These are phyloP conservation scores for Typhlichthys subterraneus DNA, from an alignment of 2,797 vertebrate genomes.

Conservation along the genomic window DNA sequence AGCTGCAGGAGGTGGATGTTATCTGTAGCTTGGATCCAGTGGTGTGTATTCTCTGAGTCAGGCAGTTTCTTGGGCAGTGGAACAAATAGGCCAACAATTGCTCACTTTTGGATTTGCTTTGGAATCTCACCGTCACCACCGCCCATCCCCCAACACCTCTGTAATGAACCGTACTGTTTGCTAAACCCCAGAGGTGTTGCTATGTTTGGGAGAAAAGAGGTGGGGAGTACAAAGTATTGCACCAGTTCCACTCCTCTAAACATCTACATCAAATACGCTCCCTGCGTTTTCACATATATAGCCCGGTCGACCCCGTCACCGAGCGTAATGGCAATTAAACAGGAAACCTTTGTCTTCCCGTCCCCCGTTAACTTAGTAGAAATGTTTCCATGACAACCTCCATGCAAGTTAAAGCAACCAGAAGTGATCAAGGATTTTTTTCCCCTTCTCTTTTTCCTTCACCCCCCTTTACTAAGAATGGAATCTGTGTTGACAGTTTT, in stretches of 20 bases:
- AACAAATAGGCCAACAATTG: conserved; percentile 39
- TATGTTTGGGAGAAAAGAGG: conserved; percentile 38
- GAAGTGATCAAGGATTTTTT: conserved; percentile 93
- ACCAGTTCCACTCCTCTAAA: conserved; percentile 73
- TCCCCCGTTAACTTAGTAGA: conserved; percentile 88
- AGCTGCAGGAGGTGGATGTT: neutral
- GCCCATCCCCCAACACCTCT: conserved; percentile 56
- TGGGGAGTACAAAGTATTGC: conserved; percentile 39
- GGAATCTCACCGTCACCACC: conserved; percentile 43
- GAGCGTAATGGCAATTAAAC: conserved; percentile 92
- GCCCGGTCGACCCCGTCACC: conserved; percentile 81
- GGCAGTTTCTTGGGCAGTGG: conserved; percentile 38
- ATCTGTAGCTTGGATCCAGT: no score
- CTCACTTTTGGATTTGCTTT: conserved; percentile 60
- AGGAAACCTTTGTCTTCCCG: conserved; percentile 87
- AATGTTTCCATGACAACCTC: conserved; percentile 99
- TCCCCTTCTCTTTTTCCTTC: conserved; percentile 39
- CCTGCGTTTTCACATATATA: conserved; percentile 71
- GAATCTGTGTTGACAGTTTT: conserved; percentile 99
- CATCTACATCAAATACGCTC: conserved; percentile 26
- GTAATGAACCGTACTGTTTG: conserved; percentile 61
- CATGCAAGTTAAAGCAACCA: conserved; percentile 95
- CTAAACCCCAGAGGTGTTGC: conserved; percentile 68
- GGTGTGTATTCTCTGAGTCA: conserved; percentile 26
- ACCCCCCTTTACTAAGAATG: conserved; percentile 77